Evolutionary conservation across 2,888 invertebrate species (phyloP), one percentile per base, ranked within the genome.

Genomic region (Tethea ocularis): DNA sequence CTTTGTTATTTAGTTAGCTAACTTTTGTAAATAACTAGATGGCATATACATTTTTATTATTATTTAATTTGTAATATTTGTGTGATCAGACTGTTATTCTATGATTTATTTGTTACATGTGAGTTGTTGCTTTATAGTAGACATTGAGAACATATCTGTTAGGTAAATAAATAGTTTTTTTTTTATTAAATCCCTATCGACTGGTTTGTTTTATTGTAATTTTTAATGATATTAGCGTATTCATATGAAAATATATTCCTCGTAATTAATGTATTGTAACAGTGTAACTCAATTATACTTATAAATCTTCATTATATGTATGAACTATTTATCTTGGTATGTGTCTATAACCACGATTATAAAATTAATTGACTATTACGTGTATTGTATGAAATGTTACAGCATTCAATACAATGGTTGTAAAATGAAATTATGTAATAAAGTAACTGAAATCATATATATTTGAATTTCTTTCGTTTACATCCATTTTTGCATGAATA

Each of bases 1-100:
- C 85, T 87, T 91, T 93, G 93, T 93, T 93, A 92, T 92, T 92
- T 93, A 93, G 92, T 93, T 92, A 91, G 89, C 86, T 92, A 92
- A 93, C 91, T 84, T 86, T 85, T 93, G 92, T 93, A 93, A 89
- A 93, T 93, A 93, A 89, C 85, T 92, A 91, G 89, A 91, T 84
- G 82, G 83, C 89, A 87, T 88, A 88, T 89, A 88, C 82, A 82
- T 78, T 77, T 77, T 88, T 83, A 88, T 89, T 89, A 87, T 87
- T 87, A 91, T 92, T 92, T 92, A 92, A 91, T 91, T 91, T 91
- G 89, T 91, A 91, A 92, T 89, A 87, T 84, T 89, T 82, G 92
- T 91, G 92, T 92, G 91, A 90, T 91, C 91, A 92, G 90, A 91
- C 91, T 93, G 92, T 92, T 93, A 90, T 75, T 82, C 80, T 91